These are phyloP conservation scores for Calypte anna DNA, from an alignment of 2,113 vertebrate genomes.

Conservation along the genomic window DNA sequence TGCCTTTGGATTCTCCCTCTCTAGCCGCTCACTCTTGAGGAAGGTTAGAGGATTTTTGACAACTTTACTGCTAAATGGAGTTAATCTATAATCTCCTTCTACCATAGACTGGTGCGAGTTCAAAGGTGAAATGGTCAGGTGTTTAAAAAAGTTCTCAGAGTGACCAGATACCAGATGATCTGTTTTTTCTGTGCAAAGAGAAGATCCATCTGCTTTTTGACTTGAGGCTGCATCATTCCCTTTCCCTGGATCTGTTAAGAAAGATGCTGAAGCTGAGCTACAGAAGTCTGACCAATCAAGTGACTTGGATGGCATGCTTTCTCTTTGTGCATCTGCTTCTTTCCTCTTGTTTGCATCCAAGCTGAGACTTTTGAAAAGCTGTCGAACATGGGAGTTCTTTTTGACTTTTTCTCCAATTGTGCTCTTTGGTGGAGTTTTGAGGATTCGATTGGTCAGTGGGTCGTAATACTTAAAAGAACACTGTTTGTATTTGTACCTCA, in stretches of 20 bases:
- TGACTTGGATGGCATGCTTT: slow-evolving; percentile 47
- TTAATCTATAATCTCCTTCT: slow-evolving; percentile 44
- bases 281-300: slow-evolving; percentile 53
- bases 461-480: slow-evolving; percentile 84
- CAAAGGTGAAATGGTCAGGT: slow-evolving; percentile 55
- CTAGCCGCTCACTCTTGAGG: neutral
- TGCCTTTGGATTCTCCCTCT: slow-evolving; percentile 59
- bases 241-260: slow-evolving; percentile 34
- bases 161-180: slow-evolving; percentile 14
- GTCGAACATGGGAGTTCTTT: slow-evolving; percentile 72
- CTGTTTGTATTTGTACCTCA: slow-evolving; percentile 85
- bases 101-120: slow-evolving; percentile 11
- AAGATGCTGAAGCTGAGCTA: slow-evolving; percentile 47
- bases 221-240: slow-evolving; percentile 43
- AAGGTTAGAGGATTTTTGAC: slow-evolving; percentile 29
- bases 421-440: slow-evolving; percentile 77
- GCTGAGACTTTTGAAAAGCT: slow-evolving; percentile 83
- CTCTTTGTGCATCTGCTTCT: slow-evolving; percentile 35
- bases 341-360: slow-evolving; percentile 78
- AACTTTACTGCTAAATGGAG: slow-evolving; percentile 37
- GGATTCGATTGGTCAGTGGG: slow-evolving; percentile 80
- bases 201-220: slow-evolving; percentile 54
- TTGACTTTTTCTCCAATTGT: slow-evolving; percentile 41
- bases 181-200: slow-evolving; percentile 39
- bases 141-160: slow-evolving; percentile 58